Percentiles rank a stretch among this genome's conserved stretches.
phyloP scores from a whole-genome alignment of 2,797 vertebrate species.

The Pempheris klunzingeri region DNA sequence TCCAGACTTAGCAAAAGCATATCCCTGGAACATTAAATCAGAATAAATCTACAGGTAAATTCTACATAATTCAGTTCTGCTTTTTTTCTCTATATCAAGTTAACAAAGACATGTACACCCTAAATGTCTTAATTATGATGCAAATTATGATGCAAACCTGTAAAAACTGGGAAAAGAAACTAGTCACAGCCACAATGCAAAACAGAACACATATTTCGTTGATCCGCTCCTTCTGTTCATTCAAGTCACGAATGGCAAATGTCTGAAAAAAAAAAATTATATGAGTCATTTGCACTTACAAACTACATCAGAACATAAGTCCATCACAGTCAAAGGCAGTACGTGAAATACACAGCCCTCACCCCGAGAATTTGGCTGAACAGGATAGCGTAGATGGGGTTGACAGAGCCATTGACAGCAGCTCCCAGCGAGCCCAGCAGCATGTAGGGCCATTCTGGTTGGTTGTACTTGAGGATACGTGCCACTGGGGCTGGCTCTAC shows the following conservation, averaged over 20 bases:
- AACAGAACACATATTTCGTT: slow-evolving; percentile 85
- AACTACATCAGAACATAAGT: background rate
- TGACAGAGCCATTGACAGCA: slow-evolving; percentile 85
- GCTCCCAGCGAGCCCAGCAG: slow-evolving; percentile 87
- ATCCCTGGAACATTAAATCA: slow-evolving; percentile 75
- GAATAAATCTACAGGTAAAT: background rate
- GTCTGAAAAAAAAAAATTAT: slow-evolving; percentile 76
- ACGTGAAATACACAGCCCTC: slow-evolving; percentile 25
- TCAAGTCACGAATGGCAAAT: slow-evolving; percentile 83
- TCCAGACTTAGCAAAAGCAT: slow-evolving; percentile 87
- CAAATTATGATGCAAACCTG: slow-evolving; percentile 78
- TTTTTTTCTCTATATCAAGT: background rate
- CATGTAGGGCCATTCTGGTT: slow-evolving; percentile 88
- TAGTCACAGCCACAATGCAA: slow-evolving; percentile 78
- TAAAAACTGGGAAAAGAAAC: slow-evolving; percentile 87
- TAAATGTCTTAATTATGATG: background rate
- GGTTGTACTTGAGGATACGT: slow-evolving; percentile 88
- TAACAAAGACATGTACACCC: background rate
- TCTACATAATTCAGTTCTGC: background rate
- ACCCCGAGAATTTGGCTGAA: slow-evolving; percentile 90
- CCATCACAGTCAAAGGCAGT: background rate
- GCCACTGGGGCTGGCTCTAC: slow-evolving; percentile 78
- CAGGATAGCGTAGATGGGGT: slow-evolving; percentile 86
- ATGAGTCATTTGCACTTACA: background rate
- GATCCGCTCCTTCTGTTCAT: slow-evolving; percentile 81